Base-by-base conservation (phyloP, 2,797 vertebrate species). In the Graptemys geographica region DNA sequence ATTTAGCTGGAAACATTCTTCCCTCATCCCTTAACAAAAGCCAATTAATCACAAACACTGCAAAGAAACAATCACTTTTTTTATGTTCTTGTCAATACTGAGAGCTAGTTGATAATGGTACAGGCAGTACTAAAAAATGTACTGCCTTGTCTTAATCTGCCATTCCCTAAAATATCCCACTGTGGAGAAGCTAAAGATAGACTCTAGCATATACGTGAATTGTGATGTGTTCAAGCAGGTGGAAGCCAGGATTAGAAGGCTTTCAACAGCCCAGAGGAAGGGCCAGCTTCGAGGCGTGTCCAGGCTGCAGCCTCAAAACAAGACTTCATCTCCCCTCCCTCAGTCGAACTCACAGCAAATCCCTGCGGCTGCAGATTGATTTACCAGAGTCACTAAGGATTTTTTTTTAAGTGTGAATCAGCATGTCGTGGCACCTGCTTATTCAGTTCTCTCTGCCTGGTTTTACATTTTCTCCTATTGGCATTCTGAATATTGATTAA, bases 1-100 rank as follows among this genome's bases (percentile, higher is more conserved):
- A 92, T 95, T 97, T 96, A 93, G 37, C 28, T 82, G 92, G 81
- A 96, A 95, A 96, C 49, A 76, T 27, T 96, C 89, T 88, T 95
- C 57, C 82, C 96, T 94, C 69, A 28, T 90, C 57, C 79, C 51
- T 95, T 97, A 96, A 90, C 51, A 87, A 89, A 96, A 97, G 92
- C 44, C 79, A 95, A 79, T 93, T 93, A 93, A 94, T 94, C 78
- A 91, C 86, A 72, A 91, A 84, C 10, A 92, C 28, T 49, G 51
- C n/a, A 93, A 96, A 72, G 47, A 6, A 90, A 72, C 74, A 92
- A 84, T 78, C 28, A 9, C 21, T 23, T 6, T 7, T 95, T 97
- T 94, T 83, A 93, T 84, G 62, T 57, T 89, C 88, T 79, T 88
- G 82, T 81, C 83, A 69, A 49, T 87, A 90, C 23, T 5, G 8